Evolutionary conservation across 2,888 invertebrate species (phyloP).

Genomic region (Aelia acuminata): DNA sequence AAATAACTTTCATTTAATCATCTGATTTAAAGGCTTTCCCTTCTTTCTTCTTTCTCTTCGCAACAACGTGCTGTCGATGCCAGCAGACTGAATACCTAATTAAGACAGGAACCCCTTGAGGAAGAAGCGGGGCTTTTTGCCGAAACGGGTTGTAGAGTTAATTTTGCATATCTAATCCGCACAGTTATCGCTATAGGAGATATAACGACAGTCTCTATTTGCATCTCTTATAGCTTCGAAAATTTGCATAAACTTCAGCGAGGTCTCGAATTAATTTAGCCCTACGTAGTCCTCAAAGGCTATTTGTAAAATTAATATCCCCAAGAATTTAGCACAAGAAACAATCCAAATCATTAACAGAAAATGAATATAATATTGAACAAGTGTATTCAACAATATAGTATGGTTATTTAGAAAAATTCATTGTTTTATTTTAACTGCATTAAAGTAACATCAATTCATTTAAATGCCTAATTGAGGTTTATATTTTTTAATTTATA

Average conservation of each 20-base stretch:
- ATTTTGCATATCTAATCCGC: slow-evolving; percentile 41
- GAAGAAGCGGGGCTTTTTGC: slow-evolving; percentile 33
- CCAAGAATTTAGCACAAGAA: background rate
- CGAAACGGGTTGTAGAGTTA: slow-evolving; percentile 28
- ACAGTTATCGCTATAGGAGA: slow-evolving; percentile 34
- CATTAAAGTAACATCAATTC: too few relatives aligned
- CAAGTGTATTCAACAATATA: too few relatives aligned
- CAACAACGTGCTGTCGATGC: background rate
- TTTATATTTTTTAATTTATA: too few relatives aligned
- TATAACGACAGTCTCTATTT: slow-evolving; percentile 34
- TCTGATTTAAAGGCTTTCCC: background rate
- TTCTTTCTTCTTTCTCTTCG: background rate
- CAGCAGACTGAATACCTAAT: slow-evolving; percentile 25
- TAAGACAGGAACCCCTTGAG: slow-evolving; percentile 23
- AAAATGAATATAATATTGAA: background rate
- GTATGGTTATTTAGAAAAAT: too few relatives aligned
- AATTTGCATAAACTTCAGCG: slow-evolving; percentile 53
- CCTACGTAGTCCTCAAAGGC: background rate
- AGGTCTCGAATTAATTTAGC: slow-evolving; percentile 20
- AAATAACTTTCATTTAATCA: too few relatives aligned
- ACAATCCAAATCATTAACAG: background rate
- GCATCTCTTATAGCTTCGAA: slow-evolving; percentile 42
- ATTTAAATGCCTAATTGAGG: too few relatives aligned
- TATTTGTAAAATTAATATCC: background rate
- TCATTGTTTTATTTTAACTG: too few relatives aligned